Evolutionary conservation across 2,797 vertebrate species (phyloP).

Genomic region (Neoniphon sammara): DNA sequence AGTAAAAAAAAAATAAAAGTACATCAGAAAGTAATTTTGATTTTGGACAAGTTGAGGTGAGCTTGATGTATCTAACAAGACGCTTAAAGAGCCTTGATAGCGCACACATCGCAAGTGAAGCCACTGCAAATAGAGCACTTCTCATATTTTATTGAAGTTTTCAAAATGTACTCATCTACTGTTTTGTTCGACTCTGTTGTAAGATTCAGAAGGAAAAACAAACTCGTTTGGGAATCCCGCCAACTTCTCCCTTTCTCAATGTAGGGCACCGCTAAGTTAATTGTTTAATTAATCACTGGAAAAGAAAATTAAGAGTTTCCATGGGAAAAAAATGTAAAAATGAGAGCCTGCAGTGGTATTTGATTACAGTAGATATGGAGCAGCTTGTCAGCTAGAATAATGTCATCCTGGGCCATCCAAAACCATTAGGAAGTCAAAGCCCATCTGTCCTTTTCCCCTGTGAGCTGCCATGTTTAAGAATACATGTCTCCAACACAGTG

Average conservation of each 20-base stretch:
- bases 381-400: constrained; percentile 72
- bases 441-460: constrained; percentile 64
- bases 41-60: constrained; percentile 22
- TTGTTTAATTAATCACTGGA: constrained; percentile 54
- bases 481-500: constrained; percentile 55
- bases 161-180: constrained; percentile 52
- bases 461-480: constrained; percentile 73
- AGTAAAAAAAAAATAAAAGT: no score
- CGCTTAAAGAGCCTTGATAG: constrained; percentile 47
- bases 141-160: constrained; percentile 62
- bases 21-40: constrained; percentile 3
- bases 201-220: constrained; percentile 36
- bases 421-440: constrained; percentile 66
- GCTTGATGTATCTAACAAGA: constrained; percentile 47
- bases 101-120: constrained; percentile 31
- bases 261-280: constrained; percentile 40
- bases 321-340: constrained; percentile 26
- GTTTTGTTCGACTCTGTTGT: constrained; percentile 43
- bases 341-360: constrained; percentile 44
- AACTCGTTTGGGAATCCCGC: constrained; percentile 35
- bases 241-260: constrained; percentile 32
- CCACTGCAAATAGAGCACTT: constrained; percentile 53
- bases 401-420: constrained; percentile 62
- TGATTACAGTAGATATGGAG: constrained; percentile 54
- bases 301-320: constrained; percentile 37